Percentiles rank a stretch among this genome's conserved stretches.
These are phyloP conservation scores for Melinaea menophilus DNA, from an alignment of 2,888 invertebrate genomes.

Conservation along the genomic window DNA sequence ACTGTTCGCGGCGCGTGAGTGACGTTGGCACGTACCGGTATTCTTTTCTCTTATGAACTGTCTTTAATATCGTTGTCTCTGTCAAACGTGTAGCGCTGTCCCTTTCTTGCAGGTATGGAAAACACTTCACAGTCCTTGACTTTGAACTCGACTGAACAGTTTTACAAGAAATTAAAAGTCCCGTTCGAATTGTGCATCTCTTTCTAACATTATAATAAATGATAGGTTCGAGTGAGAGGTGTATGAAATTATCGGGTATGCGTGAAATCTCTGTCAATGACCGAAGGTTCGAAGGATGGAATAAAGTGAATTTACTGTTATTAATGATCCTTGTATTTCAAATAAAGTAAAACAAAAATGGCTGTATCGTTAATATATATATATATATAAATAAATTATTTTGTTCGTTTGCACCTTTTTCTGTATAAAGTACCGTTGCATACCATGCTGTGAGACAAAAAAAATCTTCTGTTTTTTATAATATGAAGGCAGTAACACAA, in stretches of 20 bases:
- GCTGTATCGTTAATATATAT: neutral
- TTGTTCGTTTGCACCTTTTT: neutral
- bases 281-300: slow-evolving; percentile 65
- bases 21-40: slow-evolving; percentile 46
- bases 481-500: no score
- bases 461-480: no score
- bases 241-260: slow-evolving; percentile 51
- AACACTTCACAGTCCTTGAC: slow-evolving; percentile 64
- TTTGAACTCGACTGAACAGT: slow-evolving; percentile 51
- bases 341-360: no score
- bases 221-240: slow-evolving; percentile 43
- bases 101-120: slow-evolving; percentile 34
- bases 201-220: slow-evolving; percentile 30
- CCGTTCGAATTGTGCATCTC: slow-evolving; percentile 59
- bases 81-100: slow-evolving; percentile 42
- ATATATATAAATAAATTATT: neutral
- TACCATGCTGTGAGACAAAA: neutral
- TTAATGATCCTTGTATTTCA: slow-evolving; percentile 45
- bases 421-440: neutral
- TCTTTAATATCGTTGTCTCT: slow-evolving; percentile 40
- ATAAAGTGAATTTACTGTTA: slow-evolving; percentile 59
- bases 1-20: slow-evolving; percentile 47
- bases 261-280: slow-evolving; percentile 70
- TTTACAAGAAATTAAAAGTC: slow-evolving; percentile 57
- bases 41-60: slow-evolving; percentile 53